These are phyloP conservation scores for Thumatha senex DNA, from an alignment of 2,888 invertebrate genomes.

Conservation along the genomic window DNA sequence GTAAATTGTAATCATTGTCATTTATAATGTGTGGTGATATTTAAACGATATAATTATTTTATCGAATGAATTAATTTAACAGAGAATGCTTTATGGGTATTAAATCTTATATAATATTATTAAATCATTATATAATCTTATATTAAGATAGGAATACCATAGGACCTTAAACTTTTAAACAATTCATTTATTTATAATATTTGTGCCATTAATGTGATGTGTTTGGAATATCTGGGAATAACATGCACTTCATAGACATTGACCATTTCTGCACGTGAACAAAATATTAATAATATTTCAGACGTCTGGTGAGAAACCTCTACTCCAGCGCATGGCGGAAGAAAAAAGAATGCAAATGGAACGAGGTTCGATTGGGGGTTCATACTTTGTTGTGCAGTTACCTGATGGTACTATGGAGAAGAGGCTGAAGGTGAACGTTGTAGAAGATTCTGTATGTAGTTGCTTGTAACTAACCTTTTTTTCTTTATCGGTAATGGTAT, in stretches of 20 bases:
- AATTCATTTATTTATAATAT: slow-evolving; percentile 2
- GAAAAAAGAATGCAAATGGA: slow-evolving; percentile 96
- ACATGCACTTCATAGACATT: slow-evolving; percentile 7
- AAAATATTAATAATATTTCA: slow-evolving; percentile 40
- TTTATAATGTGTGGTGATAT: background rate
- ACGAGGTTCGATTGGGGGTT: slow-evolving; percentile 93
- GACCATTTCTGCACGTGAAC: slow-evolving; percentile 8
- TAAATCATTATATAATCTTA: no score
- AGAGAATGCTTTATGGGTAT: slow-evolving; percentile 3
- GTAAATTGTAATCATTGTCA: slow-evolving; percentile 7
- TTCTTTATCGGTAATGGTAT: slow-evolving; percentile 10
- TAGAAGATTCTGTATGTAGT: slow-evolving; percentile 41
- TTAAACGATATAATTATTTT: background rate
- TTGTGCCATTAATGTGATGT: slow-evolving; percentile 4
- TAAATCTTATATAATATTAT: slow-evolving; percentile 6
- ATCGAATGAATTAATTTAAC: slow-evolving; percentile 4
- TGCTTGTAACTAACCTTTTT: slow-evolving; percentile 25
- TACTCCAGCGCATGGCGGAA: slow-evolving; percentile 96
- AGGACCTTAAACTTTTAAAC: background rate
- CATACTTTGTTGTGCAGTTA: slow-evolving; percentile 93
- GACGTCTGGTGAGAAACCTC: slow-evolving; percentile 88
- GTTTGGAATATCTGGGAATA: slow-evolving; percentile 3
- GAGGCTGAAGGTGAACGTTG: slow-evolving; percentile 88
- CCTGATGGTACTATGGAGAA: slow-evolving; percentile 96
- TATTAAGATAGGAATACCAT: slow-evolving; percentile 7